Base-by-base conservation (phyloP, 2,888 invertebrate species). In the Laspeyria flexula region DNA sequence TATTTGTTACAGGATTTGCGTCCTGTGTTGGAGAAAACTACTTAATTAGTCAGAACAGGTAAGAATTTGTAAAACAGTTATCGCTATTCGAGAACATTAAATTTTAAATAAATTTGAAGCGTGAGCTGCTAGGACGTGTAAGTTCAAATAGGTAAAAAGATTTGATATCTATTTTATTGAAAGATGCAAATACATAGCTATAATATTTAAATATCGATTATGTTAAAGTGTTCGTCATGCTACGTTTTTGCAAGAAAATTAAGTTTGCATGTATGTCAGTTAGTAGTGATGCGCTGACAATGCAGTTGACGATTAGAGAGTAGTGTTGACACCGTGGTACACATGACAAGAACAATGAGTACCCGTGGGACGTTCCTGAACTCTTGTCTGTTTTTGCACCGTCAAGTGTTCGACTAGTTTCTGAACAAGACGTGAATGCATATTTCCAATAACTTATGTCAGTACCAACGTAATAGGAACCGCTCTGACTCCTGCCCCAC, bases 361-460 rank as follows among this genome's bases (percentile, higher is more conserved):
- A 68, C 71, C 66, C 86, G 85, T 85, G 87, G 61, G 86, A 85
- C 77, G 74, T 57, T 58, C 61, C 70, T 85, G 88, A 89, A 87
- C 88, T 87, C 77, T n/a, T 69, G 61, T 65, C 70, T 69, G 66
- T 84, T 85, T 86, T 85, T 81, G 79, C 73, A 60, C 67, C 65
- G 62, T 66, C 71, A 65, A 75, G 72, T 72, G 75, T 70, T 73
- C 64, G 71, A 73, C 69, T 75, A 73, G 70, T 61, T 48, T 62
- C 69, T 67, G 64, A 56, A 52, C 61, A 51, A 60, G 62, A 53
- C 60, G 51, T 43, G 57, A 60, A 61, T 54, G 49, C 52, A 51
- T 53, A 54, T 61, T 64, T 63, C 46, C 43, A 59, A 51, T 52
- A 51, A 61, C 63, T 51, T 51, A 58, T 50, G 43, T 37, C 48